phyloP scores from a whole-genome alignment of 2,113 vertebrate genomes.

The Chaenocephalus aceratus region DNA sequence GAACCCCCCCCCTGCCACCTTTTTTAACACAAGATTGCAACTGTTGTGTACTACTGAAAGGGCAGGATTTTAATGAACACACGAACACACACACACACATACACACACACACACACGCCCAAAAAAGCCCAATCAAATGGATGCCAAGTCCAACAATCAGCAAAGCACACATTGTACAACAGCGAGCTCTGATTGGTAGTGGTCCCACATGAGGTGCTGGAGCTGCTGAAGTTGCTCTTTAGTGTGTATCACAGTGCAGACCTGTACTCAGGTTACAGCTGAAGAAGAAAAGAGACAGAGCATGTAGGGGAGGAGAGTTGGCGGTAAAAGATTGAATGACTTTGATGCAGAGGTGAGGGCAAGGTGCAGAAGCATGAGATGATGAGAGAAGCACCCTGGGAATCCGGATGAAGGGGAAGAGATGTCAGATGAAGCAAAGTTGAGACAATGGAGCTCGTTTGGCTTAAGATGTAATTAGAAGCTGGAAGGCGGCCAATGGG shows the following conservation, averaged over 20 bases:
- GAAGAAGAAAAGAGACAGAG: slow-evolving; percentile 39
- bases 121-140: slow-evolving; percentile 13
- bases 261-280: slow-evolving; percentile 47
- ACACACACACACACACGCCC: background rate
- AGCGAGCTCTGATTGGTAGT: slow-evolving; percentile 69
- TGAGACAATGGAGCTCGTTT: slow-evolving; percentile 35
- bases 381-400: slow-evolving; percentile 35
- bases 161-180: slow-evolving; percentile 61
- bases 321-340: slow-evolving; percentile 57
- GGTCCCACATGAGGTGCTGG: slow-evolving; percentile 72
- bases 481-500: slow-evolving; percentile 22
- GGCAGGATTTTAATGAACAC: slow-evolving; percentile 12
- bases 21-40: slow-evolving; percentile 34
- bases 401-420: slow-evolving; percentile 42
- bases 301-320: slow-evolving; percentile 28
- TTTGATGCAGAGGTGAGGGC: slow-evolving; percentile 45
- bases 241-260: slow-evolving; percentile 75
- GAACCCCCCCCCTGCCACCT: background rate
- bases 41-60: slow-evolving; percentile 51
- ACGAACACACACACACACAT: background rate
- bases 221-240: slow-evolving; percentile 72
- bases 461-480: slow-evolving; percentile 50
- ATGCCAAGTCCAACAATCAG: slow-evolving; percentile 64
- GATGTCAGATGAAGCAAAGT: slow-evolving; percentile 22
- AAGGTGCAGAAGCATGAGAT: slow-evolving; percentile 26